phyloP scores from a whole-genome alignment of 2,113 vertebrate species.

The Carassius auratus region DNA sequence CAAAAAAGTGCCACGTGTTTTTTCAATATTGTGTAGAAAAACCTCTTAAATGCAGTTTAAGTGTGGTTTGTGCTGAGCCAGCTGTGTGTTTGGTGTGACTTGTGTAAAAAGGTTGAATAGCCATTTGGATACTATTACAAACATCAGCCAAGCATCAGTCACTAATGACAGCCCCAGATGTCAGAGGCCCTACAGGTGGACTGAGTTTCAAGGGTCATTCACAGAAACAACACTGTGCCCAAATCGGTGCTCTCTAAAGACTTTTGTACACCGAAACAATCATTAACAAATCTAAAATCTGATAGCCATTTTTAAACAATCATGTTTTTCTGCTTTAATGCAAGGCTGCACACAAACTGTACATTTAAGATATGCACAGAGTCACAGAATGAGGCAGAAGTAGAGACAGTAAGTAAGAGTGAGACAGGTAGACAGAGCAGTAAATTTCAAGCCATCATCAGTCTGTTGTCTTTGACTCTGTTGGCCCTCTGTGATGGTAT shows the following conservation, averaged over 20 bases:
- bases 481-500: constrained; percentile 65
- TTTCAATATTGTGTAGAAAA: constrained; percentile 1
- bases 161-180: constrained; percentile 49
- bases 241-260: background rate
- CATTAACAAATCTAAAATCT: background rate
- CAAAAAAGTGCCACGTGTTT: background rate
- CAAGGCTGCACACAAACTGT: background rate
- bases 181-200: constrained; percentile 48
- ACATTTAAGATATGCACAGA: background rate
- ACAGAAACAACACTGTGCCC: constrained; percentile 33
- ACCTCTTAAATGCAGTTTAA: background rate
- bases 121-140: constrained; percentile 41
- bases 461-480: constrained; percentile 58
- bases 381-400: background rate
- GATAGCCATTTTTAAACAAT: background rate
- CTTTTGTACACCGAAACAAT: background rate
- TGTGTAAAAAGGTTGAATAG: constrained; percentile 27
- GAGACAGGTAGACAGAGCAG: background rate
- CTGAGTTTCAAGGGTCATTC: constrained; percentile 50
- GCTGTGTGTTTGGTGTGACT: constrained; percentile 21
- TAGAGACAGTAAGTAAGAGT: background rate
- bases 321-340: background rate
- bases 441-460: constrained; percentile 38
- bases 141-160: constrained; percentile 38
- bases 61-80: background rate